These are phyloP conservation scores for Pyrrhia umbra DNA, from an alignment of 2,888 invertebrate genomes.

Conservation along the genomic window DNA sequence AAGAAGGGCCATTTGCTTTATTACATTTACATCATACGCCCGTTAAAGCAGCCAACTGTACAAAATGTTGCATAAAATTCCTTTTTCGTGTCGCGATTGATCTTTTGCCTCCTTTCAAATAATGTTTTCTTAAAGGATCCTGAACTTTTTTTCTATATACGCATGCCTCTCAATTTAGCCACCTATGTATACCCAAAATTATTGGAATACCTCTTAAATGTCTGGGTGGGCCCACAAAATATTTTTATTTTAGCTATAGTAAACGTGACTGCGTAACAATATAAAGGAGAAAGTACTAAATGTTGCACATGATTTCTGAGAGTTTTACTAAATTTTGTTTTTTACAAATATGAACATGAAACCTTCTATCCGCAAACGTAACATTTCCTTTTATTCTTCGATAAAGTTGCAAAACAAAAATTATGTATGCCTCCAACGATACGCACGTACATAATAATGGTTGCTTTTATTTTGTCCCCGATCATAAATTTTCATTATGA, in stretches of 20 bases:
- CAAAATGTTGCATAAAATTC: slow-evolving; percentile 80
- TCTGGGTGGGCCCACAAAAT: slow-evolving; percentile 7
- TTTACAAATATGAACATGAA: not conserved
- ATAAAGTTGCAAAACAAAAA: slow-evolving; percentile 30
- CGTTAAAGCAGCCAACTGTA: slow-evolving; percentile 80
- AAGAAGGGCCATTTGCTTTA: slow-evolving; percentile 83
- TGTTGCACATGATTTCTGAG: not conserved
- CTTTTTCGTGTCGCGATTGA: slow-evolving; percentile 69
- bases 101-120: slow-evolving; percentile 59
- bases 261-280: not conserved
- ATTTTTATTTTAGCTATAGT: not conserved
- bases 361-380: not conserved
- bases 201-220: slow-evolving; percentile 30
- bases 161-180: slow-evolving; percentile 37
- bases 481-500: slow-evolving; percentile 60
- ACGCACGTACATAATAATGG: slow-evolving; percentile 46
- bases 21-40: slow-evolving; percentile 85
- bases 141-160: slow-evolving; percentile 37
- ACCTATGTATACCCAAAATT: slow-evolving; percentile 37
- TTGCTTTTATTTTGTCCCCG: slow-evolving; percentile 55
- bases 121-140: slow-evolving; percentile 46
- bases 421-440: slow-evolving; percentile 46
- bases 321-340: not conserved
- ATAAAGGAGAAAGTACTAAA: too few species aligned
- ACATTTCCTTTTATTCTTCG: slow-evolving; percentile 13